These are phyloP conservation scores for Pangasius djambal DNA, from an alignment of 2,797 vertebrate species.

Conservation along the genomic window DNA sequence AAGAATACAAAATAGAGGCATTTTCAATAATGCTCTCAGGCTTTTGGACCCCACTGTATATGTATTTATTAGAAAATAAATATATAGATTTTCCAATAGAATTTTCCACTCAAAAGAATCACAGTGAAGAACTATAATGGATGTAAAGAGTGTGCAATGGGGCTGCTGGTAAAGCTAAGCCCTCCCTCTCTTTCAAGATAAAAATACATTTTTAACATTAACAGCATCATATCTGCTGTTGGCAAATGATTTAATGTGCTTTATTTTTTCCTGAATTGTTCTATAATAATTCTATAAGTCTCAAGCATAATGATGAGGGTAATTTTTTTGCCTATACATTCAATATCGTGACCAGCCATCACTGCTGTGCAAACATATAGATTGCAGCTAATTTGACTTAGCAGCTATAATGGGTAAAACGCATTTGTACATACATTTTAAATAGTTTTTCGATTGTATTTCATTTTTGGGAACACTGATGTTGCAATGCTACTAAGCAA, in stretches of 20 bases:
- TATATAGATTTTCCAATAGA: not conserved
- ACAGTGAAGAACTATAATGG: not conserved
- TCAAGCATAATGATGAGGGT: not conserved
- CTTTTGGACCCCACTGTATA: not conserved
- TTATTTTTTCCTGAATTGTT: not conserved
- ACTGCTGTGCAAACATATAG: not conserved
- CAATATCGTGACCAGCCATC: not conserved
- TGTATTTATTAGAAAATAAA: not conserved
- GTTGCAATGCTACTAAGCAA: not conserved
- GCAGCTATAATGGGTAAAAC: not conserved
- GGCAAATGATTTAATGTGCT: not conserved
- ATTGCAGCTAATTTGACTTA: not conserved
- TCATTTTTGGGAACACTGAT: not conserved
- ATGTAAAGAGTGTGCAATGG: not conserved
- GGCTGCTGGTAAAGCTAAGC: not conserved
- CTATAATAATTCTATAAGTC: not conserved
- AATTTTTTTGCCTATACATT: not conserved
- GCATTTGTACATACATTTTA: conserved; percentile 2
- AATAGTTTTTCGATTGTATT: not conserved
- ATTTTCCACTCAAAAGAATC: not conserved
- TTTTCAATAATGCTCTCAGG: not conserved
- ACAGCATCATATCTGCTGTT: not conserved
- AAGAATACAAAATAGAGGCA: not conserved
- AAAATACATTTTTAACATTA: not conserved
- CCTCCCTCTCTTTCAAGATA: not conserved